phyloP scores from a whole-genome alignment of 2,888 invertebrate species.

The Latrodectus elegans region DNA sequence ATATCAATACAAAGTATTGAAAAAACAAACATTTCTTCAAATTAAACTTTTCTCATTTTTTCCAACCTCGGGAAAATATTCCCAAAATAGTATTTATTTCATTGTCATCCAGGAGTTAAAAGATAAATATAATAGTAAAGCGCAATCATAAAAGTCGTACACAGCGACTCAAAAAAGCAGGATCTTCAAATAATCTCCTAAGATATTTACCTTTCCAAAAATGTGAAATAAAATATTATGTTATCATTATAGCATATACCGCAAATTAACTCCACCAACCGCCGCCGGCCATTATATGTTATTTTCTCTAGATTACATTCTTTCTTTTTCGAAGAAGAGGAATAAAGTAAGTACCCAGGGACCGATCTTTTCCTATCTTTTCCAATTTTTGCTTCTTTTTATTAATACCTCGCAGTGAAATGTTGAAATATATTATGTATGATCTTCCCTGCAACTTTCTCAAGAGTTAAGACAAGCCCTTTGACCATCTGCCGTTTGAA shows the following conservation, averaged over 20 bases:
- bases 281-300: constrained; percentile 1
- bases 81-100: too few species aligned
- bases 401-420: constrained; percentile 24
- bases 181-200: neutral
- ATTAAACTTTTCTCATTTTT: too few species aligned
- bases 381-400: constrained; percentile 12
- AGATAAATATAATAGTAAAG: too few species aligned
- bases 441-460: constrained; percentile 32
- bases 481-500: constrained; percentile 41
- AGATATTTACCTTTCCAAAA: neutral
- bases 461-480: constrained; percentile 19
- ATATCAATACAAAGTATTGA: too few species aligned
- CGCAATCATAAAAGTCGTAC: too few species aligned
- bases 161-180: too few species aligned
- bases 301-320: constrained; percentile 13
- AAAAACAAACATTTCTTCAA: too few species aligned
- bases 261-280: neutral
- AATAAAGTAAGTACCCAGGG: constrained; percentile 18
- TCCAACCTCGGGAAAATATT: too few species aligned
- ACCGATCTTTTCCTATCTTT: constrained; percentile 14
- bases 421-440: constrained; percentile 27
- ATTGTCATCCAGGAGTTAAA: too few species aligned
- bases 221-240: neutral
- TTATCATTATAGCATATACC: neutral
- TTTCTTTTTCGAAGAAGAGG: neutral